Evolutionary conservation across 2,888 invertebrate genomes (phyloP).

Genomic region (Galeruca laticollis): DNA sequence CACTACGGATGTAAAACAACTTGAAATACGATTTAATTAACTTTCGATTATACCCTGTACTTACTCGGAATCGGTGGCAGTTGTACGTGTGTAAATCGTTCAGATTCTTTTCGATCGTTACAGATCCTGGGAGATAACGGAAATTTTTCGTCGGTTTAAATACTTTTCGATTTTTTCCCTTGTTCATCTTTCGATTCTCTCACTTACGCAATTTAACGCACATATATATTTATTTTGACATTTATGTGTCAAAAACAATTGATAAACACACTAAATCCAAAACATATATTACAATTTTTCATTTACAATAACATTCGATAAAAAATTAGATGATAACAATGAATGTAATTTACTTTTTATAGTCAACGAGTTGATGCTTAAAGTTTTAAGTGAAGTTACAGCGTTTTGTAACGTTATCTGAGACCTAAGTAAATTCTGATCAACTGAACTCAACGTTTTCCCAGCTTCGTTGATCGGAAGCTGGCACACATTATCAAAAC

Average conservation of each 20-base stretch:
- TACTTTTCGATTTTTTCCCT: slow-evolving; percentile 7
- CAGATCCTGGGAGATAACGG: slow-evolving; percentile 27
- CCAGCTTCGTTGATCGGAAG: slow-evolving; percentile 56
- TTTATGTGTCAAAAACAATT: too few species aligned
- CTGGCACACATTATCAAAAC: slow-evolving; percentile 57
- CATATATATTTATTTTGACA: neutral
- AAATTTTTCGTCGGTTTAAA: slow-evolving; percentile 27
- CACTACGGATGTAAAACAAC: slow-evolving; percentile 55
- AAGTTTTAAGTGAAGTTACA: slow-evolving; percentile 59
- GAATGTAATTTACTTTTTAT: slow-evolving; percentile 62
- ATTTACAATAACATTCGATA: slow-evolving; percentile 57
- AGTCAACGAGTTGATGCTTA: slow-evolving; percentile 59
- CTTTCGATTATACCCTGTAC: slow-evolving; percentile 9
- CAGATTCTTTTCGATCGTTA: slow-evolving; percentile 4
- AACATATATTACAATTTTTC: slow-evolving; percentile 10
- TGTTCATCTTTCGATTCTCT: neutral
- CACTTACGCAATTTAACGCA: neutral
- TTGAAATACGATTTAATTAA: slow-evolving; percentile 40
- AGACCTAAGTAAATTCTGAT: slow-evolving; percentile 62
- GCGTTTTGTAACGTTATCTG: slow-evolving; percentile 63
- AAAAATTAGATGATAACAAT: slow-evolving; percentile 60
- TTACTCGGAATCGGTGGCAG: slow-evolving; percentile 50
- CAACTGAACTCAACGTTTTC: slow-evolving; percentile 58
- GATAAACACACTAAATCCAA: too few species aligned
- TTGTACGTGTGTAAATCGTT: slow-evolving; percentile 22